Conservation (phyloP, 1,140 invertebrate species). For the Coboldia fuscipes region DNA sequence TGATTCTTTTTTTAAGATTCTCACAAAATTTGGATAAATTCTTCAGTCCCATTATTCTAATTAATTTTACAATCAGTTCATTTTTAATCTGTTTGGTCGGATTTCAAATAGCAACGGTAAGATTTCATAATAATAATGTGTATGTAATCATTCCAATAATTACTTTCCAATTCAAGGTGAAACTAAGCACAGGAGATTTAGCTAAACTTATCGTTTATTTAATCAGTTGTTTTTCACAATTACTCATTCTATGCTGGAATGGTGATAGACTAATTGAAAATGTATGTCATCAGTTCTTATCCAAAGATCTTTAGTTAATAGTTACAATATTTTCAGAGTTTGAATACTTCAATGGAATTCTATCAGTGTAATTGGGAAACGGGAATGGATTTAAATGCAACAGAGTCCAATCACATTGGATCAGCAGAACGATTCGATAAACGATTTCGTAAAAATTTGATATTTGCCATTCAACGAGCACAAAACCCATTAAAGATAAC, state of each 20-base stretch:
- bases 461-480: conserved; percentile 16
- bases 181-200: conserved; percentile 18
- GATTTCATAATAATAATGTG: conserved; percentile 3
- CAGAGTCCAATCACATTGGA: not conserved
- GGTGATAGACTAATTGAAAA: conserved; percentile 14
- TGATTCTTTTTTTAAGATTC: conserved; percentile 9
- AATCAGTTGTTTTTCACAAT: conserved; percentile 12
- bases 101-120: conserved; percentile 17
- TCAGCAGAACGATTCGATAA: not conserved
- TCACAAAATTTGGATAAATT: conserved; percentile 12
- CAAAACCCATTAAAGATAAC: conserved; percentile 16
- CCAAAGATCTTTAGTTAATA: not conserved
- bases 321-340: not conserved
- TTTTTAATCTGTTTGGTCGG: conserved; percentile 19
- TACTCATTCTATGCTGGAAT: conserved; percentile 16
- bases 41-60: conserved; percentile 16
- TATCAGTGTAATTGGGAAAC: not conserved
- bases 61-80: conserved; percentile 15
- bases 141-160: not conserved
- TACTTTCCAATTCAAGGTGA: conserved; percentile 6
- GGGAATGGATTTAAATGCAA: not conserved
- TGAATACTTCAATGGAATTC: not conserved
- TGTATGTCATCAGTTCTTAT: conserved; percentile 6
- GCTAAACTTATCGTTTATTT: conserved; percentile 16
- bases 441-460: conserved; percentile 10